A percentile compares a stretch with the other conserved stretches of the same genome.
Conservation (phyloP, 2,888 invertebrate genomes). For the Chamaedrilus cognettii region DNA sequence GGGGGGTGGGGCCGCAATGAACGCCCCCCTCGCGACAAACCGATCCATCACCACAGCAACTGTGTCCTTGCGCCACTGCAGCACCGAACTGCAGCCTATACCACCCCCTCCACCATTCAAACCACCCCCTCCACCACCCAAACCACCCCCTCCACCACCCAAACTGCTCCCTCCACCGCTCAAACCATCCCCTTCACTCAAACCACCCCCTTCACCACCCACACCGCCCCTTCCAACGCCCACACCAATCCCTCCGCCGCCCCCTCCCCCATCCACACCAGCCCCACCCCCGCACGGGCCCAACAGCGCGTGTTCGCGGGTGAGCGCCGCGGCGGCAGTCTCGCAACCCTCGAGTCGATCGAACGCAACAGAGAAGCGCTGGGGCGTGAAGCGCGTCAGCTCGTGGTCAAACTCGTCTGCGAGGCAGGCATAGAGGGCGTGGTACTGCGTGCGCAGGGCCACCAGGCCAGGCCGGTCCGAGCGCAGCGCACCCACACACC, state of each 20-base stretch:
- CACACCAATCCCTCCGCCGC: not conserved
- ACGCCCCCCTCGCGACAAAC: not conserved
- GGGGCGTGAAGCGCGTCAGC: constrained; percentile 1
- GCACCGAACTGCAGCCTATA: not conserved
- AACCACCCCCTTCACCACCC: constrained; percentile 52
- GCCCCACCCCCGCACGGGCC: not conserved
- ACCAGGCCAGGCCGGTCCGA: constrained; percentile 29
- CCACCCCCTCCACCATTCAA: constrained; percentile 14
- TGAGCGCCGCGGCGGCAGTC: not conserved
- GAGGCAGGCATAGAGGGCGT: constrained; percentile 32
- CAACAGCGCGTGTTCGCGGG: constrained; percentile 14
- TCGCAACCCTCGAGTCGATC: constrained; percentile 6
- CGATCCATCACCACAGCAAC: not conserved
- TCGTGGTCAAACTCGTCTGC: constrained; percentile 29
- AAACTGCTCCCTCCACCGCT: constrained; percentile 34
- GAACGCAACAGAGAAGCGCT: constrained; percentile 15
- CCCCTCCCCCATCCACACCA: not conserved
- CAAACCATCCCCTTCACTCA: constrained; percentile 54
- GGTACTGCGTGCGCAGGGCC: constrained; percentile 28
- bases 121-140: constrained; percentile 40
- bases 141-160: constrained; percentile 46
- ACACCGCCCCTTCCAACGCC: constrained; percentile 38
- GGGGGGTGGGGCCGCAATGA: constrained; percentile 1
- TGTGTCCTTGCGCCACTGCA: no score
- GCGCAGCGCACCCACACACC: constrained; percentile 24